phyloP scores from a whole-genome alignment of 2,888 invertebrate species.

The Epicampocera succincta region DNA sequence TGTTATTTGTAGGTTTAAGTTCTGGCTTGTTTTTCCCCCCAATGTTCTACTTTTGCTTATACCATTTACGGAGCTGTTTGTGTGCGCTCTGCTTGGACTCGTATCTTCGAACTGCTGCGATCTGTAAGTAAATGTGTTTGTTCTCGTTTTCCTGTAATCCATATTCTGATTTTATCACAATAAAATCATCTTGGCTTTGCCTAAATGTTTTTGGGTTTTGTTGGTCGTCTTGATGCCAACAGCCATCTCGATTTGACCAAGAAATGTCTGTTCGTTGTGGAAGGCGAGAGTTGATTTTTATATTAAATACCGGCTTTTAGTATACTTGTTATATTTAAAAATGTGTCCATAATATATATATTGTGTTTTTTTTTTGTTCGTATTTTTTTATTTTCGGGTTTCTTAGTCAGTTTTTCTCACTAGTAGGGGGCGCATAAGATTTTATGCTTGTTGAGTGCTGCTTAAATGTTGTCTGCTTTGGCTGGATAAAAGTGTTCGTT shows the following conservation, averaged over 20 bases:
- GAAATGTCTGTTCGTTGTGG: slow-evolving; percentile 62
- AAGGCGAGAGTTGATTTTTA: slow-evolving; percentile 61
- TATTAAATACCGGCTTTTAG: slow-evolving; percentile 65
- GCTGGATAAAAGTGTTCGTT: not conserved
- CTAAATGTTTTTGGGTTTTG: slow-evolving; percentile 42
- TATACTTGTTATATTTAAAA: slow-evolving; percentile 50
- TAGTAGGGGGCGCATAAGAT: slow-evolving; percentile 69
- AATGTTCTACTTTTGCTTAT: slow-evolving; percentile 39
- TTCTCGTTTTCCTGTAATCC: slow-evolving; percentile 73
- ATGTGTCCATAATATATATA: slow-evolving; percentile 59
- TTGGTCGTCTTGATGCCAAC: slow-evolving; percentile 52
- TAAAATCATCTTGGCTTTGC: slow-evolving; percentile 62
- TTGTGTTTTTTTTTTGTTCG: slow-evolving; percentile 8
- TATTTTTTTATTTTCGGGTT: slow-evolving; percentile 28
- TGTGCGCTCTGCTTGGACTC: slow-evolving; percentile 2
- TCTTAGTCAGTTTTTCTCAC: slow-evolving; percentile 23
- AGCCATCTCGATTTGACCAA: slow-evolving; percentile 66
- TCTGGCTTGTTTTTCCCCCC: slow-evolving; percentile 15
- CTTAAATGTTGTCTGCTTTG: slow-evolving; percentile 16
- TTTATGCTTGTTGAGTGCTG: slow-evolving; percentile 38
- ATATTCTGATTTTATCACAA: slow-evolving; percentile 75
- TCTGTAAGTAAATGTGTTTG: slow-evolving; percentile 50
- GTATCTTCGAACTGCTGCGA: too few relatives aligned
- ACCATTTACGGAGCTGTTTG: slow-evolving; percentile 27
- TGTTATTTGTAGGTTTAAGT: slow-evolving; percentile 65